These are phyloP conservation scores for Drosophila nasuta DNA, from an alignment of 1,140 invertebrate genomes.

Conservation along the genomic window DNA sequence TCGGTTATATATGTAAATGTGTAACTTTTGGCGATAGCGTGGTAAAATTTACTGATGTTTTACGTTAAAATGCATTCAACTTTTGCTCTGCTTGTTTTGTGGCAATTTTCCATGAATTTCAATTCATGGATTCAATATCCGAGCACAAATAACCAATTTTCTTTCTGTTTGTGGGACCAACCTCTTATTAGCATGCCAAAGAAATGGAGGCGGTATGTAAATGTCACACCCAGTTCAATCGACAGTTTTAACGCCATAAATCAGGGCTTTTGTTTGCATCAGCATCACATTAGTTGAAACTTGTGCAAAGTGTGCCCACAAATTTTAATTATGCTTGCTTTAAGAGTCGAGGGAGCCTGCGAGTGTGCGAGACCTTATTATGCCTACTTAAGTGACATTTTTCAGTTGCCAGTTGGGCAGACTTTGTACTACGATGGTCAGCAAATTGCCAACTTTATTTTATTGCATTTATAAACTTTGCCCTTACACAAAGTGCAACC, in stretches of 20 bases:
- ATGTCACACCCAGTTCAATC: conserved; percentile 51
- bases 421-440: not conserved
- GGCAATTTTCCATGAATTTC: conserved; percentile 52
- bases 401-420: conserved; percentile 26
- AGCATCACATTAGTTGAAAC: conserved; percentile 63
- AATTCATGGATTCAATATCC: conserved; percentile 39
- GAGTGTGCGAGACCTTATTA: conserved; percentile 55
- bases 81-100: not conserved
- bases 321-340: conserved; percentile 66
- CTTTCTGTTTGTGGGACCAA: not conserved
- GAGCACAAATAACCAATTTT: not conserved
- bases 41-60: too few relatives aligned
- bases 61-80: not conserved
- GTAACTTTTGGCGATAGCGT: conserved; percentile 9
- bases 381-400: conserved; percentile 67
- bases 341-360: conserved; percentile 4
- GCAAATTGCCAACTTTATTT: conserved; percentile 72
- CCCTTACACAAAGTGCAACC: conserved; percentile 55
- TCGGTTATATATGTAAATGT: conserved; percentile 29
- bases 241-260: conserved; percentile 51
- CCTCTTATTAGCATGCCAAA: not conserved
- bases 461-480: conserved; percentile 81
- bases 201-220: conserved; percentile 31
- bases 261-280: conserved; percentile 55
- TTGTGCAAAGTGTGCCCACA: conserved; percentile 28